Evolutionary conservation across 2,888 invertebrate genomes (phyloP), one percentile per base, ranked within the genome.

Genomic region (Augochlorella aurata): DNA sequence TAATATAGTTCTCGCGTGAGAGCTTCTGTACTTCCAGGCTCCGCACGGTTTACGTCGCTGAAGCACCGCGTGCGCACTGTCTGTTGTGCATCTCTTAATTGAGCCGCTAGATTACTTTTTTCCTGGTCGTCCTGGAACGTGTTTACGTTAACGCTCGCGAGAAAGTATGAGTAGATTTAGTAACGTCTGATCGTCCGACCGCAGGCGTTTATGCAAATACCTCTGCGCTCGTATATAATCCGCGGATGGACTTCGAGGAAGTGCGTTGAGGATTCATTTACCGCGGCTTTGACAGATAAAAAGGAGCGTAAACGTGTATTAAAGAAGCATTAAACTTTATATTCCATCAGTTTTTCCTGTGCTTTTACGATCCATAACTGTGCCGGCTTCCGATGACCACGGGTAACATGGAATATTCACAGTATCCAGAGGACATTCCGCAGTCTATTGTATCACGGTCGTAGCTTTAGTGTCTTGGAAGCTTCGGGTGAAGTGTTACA

Each of bases 1-100:
- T 45, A 73, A 70, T 70, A 29, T 69, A 69, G 69, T 74, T 81
- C 38, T 29, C 38, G 45, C 45, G 44, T 5, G 50, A 63, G 24
- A 45, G 54, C 68, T 10, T 24, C 65, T 45, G n/a, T 29, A 24
- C 12, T 81, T 61, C 18, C 21, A 16, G 12, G 47, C 24, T 29
- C 0, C 21, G 21, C 9, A 3, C 16, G n/a, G 9, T 38, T 16
- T 38, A 10, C 21, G 7, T 63, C 73, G 81, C 66, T 74, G 63
- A 81, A 52, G 45, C 45, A 38, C 1, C 50, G 18, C 10, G 10
- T 18, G 16, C n/a, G 16, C 24, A n/a, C 21, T 54, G 54, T 2
- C 21, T 14, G 10, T 54, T 21, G 38, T 38, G 38, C 38, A 0
- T 5, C 38, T 38, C 38, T 38, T 38, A 38, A 38, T 38, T 38